Conservation (phyloP, 2,888 invertebrate species). For the Acronicta alni region DNA sequence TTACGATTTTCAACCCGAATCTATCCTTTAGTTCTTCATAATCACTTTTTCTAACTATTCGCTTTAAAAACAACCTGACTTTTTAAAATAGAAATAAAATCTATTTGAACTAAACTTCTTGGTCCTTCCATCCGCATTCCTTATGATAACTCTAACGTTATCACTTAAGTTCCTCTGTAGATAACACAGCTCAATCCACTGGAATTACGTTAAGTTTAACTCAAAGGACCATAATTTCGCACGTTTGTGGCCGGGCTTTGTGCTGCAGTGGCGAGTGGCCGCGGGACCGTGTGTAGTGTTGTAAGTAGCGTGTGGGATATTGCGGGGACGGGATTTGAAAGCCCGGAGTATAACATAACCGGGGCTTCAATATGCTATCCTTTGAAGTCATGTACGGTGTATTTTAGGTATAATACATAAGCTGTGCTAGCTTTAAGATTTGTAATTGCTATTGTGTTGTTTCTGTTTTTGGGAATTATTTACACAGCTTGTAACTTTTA, state of each 20-base stretch:
- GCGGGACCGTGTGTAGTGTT: constrained; percentile 32
- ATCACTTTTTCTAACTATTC: not conserved
- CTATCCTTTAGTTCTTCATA: not conserved
- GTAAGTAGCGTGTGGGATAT: constrained; percentile 16
- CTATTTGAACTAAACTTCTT: constrained; percentile 6
- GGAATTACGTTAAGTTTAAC: constrained; percentile 53
- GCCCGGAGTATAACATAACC: constrained; percentile 15
- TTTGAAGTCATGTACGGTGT: constrained; percentile 24
- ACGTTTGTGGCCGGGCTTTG: constrained; percentile 48
- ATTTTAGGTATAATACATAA: too few relatives aligned
- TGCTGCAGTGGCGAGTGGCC: constrained; percentile 30
- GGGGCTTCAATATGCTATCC: constrained; percentile 5
- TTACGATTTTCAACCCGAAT: too few relatives aligned
- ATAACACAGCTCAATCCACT: constrained; percentile 37
- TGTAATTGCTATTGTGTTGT: not conserved
- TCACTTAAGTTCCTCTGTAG: constrained; percentile 37
- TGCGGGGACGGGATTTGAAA: constrained; percentile 32
- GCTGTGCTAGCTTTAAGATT: not conserved
- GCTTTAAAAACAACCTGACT: too few relatives aligned
- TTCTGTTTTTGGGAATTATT: not conserved
- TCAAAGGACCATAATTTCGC: constrained; percentile 55
- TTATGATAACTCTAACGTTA: constrained; percentile 30
- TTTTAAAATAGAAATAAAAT: too few relatives aligned
- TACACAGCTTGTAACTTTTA: not conserved
- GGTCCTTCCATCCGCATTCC: constrained; percentile 38